Conservation (phyloP, 2,113 vertebrate genomes). For the Nyctibius bracteatus region DNA sequence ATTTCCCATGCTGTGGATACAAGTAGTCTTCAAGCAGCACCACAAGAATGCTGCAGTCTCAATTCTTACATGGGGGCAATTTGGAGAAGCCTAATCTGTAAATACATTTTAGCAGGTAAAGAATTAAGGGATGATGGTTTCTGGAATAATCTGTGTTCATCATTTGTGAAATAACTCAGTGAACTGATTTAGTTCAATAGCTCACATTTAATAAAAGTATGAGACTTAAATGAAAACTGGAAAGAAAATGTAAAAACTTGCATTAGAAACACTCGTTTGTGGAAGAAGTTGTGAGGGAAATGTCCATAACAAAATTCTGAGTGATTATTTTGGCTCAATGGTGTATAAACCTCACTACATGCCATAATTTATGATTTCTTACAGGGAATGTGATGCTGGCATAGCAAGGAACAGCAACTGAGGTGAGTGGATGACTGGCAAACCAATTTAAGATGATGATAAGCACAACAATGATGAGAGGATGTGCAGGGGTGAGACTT, state of each 20-base stretch:
- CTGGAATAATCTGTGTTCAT: background rate
- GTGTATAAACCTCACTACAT: background rate
- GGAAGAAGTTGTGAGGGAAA: slow-evolving; percentile 38
- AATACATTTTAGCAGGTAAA: background rate
- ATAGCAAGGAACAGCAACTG: slow-evolving; percentile 31
- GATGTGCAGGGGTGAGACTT: slow-evolving; percentile 6
- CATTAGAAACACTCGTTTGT: slow-evolving; percentile 26
- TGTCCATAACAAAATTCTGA: slow-evolving; percentile 14
- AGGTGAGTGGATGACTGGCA: slow-evolving; percentile 46
- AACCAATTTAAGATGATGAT: slow-evolving; percentile 49
- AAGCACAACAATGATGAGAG: background rate
- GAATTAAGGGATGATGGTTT: background rate
- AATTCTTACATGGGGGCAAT: background rate
- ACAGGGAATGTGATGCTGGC: background rate
- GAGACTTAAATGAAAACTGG: slow-evolving; percentile 34
- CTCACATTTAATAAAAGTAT: background rate
- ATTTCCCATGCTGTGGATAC: background rate
- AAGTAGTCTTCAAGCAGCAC: background rate
- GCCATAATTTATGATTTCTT: slow-evolving; percentile 42
- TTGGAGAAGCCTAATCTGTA: background rate
- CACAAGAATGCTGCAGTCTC: background rate
- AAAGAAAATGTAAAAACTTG: slow-evolving; percentile 35
- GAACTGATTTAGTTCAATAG: background rate
- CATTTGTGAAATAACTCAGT: background rate
- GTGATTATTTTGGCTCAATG: background rate